These are phyloP conservation scores for Maniola jurtina DNA, from an alignment of 1,140 invertebrate species.

Conservation along the genomic window DNA sequence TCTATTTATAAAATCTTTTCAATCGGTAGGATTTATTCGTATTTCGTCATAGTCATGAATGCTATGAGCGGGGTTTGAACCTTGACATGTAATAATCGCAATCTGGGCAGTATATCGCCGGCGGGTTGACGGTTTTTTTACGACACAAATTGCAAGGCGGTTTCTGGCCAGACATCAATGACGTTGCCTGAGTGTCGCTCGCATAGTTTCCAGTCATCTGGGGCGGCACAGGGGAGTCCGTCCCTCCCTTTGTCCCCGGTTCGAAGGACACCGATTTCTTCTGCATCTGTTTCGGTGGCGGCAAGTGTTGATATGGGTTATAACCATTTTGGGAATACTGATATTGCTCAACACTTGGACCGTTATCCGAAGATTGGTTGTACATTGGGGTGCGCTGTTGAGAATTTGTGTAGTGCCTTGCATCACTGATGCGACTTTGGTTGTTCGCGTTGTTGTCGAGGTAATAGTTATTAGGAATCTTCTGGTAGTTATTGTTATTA, in stretches of 20 bases:
- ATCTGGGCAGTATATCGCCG: constrained; percentile 90
- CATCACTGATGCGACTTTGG: constrained; percentile 44
- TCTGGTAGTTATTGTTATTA: constrained; percentile 62
- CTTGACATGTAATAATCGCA: constrained; percentile 95
- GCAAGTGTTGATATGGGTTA: constrained; percentile 80
- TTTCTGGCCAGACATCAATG: constrained; percentile 68
- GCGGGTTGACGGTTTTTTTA: constrained; percentile 87
- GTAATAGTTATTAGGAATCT: constrained; percentile 57
- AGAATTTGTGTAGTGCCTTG: constrained; percentile 54
- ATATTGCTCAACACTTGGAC: constrained; percentile 44
- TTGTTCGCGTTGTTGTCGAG: constrained; percentile 49
- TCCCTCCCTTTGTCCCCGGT: constrained; percentile 81
- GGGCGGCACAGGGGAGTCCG: constrained; percentile 77
- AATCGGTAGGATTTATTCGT: constrained; percentile 22
- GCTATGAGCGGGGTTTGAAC: constrained; percentile 82
- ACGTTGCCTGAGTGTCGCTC: constrained; percentile 35
- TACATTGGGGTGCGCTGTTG: constrained; percentile 49
- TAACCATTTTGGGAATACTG: constrained; percentile 73
- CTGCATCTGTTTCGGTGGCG: constrained; percentile 76
- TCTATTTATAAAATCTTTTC: constrained; percentile 16
- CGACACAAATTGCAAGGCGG: constrained; percentile 89
- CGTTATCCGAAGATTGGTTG: constrained; percentile 41
- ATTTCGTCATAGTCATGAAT: constrained; percentile 18
- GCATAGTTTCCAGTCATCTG: constrained; percentile 67
- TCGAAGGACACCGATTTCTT: constrained; percentile 85